Base-by-base conservation (phyloP, 2,797 vertebrate species). In the Mormyrops attenuatus region DNA sequence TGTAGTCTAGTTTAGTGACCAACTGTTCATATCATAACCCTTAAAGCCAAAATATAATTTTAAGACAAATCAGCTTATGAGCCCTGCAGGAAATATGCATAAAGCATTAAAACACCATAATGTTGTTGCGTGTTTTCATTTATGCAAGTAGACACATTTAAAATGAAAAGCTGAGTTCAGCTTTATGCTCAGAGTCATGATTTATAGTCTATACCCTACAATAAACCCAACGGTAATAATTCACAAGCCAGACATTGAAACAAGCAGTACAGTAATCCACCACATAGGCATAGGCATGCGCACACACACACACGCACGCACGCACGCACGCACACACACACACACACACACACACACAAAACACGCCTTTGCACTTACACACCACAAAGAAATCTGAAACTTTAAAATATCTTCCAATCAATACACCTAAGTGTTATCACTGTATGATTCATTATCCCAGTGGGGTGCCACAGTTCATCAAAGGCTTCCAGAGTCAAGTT, bases 81-180 rank as follows among this genome's bases (percentile, higher is more conserved):
- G 30, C 50, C 26, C 85, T 8, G 11, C 13, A 17, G 52, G 52
- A 53, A 87, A 53, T 30, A 38, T 87, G 52, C 47, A 53, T 87
- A 87, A 87, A 53, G n/a, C 49, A 53, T 87, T 30, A 55, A 87
- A 87, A 53, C n/a, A 13, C 11, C 22, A 55, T 26, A 55, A 15
- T 38, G 26, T 38, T 57, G 55, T 26, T 87, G 85, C 55, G 85
- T 87, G 85, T 87, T 53, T 26, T 87, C 85, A 87, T 53, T 55
- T 85, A 26, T 50, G 44, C 38, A 85, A 85, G 52, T 5, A 55
- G 30, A 15, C 9, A 13, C 17, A 86, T 87, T 87, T 53, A 15
- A 53, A 53, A 34, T 87, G 82, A 85, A 85, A 84, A 85, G 38
- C 73, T 41, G 41, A 80, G 38, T 80, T 80, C 73, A 49, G 44